Percentiles rank a stretch among this genome's conserved stretches.
phyloP scores from a whole-genome alignment of 2,113 vertebrate species.

The Ovis aries region ARS-UI_Ramb_v3.0 NC_056064.1:19424501-19425000 shows the following conservation, averaged over 20 bases:
- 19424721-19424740: background rate
- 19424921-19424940: background rate
- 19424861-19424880: background rate
- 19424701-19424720: background rate
- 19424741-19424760: background rate
- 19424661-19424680: background rate
- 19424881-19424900: background rate
- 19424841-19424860: background rate
- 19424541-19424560: background rate
- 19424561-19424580: background rate
- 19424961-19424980: background rate
- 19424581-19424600: background rate
- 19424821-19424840: background rate
- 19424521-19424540: background rate
- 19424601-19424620: background rate
- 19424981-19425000: background rate
- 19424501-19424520: background rate
- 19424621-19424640: background rate
- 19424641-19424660: background rate
- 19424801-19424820: background rate
- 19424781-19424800: background rate
- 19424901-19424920: background rate
- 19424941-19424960: background rate
- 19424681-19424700: background rate
- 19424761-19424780: background rate